These are phyloP conservation scores for Plagiodera versicolora DNA, from an alignment of 2,888 invertebrate genomes.

Conservation along the genomic window DNA sequence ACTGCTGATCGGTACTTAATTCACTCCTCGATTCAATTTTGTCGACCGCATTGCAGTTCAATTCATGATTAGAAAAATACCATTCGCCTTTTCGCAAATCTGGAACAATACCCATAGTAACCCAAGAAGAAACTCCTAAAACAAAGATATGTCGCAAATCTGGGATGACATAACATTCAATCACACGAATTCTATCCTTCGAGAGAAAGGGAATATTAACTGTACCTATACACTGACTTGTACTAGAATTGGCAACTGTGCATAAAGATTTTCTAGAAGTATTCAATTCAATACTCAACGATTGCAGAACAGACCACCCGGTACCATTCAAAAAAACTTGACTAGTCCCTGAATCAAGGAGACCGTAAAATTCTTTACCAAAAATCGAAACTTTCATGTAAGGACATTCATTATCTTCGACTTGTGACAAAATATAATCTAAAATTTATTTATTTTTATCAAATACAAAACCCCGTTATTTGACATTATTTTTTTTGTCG, in stretches of 20 bases:
- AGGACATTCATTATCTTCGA: not conserved
- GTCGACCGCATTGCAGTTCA: not conserved
- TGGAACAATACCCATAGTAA: slow-evolving; percentile 21
- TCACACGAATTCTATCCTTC: not conserved
- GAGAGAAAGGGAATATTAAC: not conserved
- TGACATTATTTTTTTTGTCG: too few species aligned
- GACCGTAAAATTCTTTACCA: not conserved
- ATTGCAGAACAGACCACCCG: not conserved
- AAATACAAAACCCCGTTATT: too few species aligned
- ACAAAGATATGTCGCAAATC: slow-evolving; percentile 16
- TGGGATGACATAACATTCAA: slow-evolving; percentile 11
- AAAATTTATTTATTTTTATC: not conserved
- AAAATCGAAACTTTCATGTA: not conserved
- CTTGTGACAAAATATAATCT: not conserved
- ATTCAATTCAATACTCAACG: not conserved
- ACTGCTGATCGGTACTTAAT: not conserved
- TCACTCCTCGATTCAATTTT: not conserved
- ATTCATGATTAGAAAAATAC: not conserved
- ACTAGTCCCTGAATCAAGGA: not conserved
- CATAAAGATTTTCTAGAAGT: not conserved
- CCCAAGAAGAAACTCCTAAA: slow-evolving; percentile 19
- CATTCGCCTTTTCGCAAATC: slow-evolving; percentile 12
- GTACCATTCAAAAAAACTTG: not conserved
- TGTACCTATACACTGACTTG: not conserved
- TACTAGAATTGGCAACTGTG: not conserved